phyloP scores from a whole-genome alignment of 2,888 invertebrate species.

The Epinotia demarniana region DNA sequence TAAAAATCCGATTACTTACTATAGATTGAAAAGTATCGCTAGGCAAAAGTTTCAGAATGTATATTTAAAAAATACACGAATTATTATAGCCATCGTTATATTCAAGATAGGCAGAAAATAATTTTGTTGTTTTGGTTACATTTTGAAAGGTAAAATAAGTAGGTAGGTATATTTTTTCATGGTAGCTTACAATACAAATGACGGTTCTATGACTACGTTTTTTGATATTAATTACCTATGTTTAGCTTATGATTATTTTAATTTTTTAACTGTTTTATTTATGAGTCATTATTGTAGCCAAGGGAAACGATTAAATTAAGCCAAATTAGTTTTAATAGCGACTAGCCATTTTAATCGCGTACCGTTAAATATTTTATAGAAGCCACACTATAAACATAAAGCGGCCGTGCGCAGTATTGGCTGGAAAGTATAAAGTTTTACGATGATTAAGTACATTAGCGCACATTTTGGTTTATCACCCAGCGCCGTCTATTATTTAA shows the following conservation, averaged over 20 bases:
- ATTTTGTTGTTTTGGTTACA: too few species aligned
- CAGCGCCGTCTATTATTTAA: slow-evolving; percentile 44
- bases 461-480: slow-evolving; percentile 39
- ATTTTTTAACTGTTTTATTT: too few species aligned
- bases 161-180: too few species aligned
- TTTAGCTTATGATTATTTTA: too few species aligned
- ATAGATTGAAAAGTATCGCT: background rate
- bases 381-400: background rate
- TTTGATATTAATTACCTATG: too few species aligned
- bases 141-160: too few species aligned
- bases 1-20: slow-evolving; percentile 27
- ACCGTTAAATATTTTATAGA: slow-evolving; percentile 7
- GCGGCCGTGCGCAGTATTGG: slow-evolving; percentile 1
- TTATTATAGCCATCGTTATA: too few species aligned
- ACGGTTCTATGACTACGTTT: too few species aligned
- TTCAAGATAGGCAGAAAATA: too few species aligned
- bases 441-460: slow-evolving; percentile 36
- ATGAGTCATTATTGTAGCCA: too few species aligned
- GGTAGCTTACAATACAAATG: too few species aligned
- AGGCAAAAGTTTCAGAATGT: background rate
- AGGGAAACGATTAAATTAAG: background rate
- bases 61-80: too few species aligned
- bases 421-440: slow-evolving; percentile 38
- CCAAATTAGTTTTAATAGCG: background rate
- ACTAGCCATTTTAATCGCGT: background rate